Conservation (phyloP, 2,888 invertebrate species). For the Philhelius pedissequus region DNA sequence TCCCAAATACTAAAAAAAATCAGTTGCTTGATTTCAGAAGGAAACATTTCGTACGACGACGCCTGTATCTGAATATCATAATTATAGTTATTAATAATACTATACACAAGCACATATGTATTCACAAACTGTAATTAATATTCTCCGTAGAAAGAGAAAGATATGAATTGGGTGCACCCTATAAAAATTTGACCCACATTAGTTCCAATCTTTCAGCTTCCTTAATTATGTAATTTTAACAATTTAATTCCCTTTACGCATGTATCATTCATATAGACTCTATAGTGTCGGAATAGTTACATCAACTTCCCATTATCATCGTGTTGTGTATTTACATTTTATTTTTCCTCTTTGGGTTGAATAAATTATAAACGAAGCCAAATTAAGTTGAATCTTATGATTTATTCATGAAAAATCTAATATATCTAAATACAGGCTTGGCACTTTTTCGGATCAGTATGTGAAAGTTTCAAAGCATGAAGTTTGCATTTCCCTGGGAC, state of each 20-base stretch:
- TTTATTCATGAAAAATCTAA: background rate
- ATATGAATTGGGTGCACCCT: background rate
- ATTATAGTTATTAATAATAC: too few relatives aligned
- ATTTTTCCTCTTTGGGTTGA: background rate
- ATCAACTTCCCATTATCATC: background rate
- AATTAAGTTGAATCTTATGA: background rate
- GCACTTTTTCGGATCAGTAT: constrained; percentile 17
- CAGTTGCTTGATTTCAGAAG: too few relatives aligned
- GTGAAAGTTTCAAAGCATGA: constrained; percentile 25
- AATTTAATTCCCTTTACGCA: background rate
- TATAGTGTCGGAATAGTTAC: background rate
- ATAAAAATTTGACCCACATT: background rate
- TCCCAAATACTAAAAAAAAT: too few relatives aligned
- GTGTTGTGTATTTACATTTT: background rate
- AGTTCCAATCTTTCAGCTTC: background rate
- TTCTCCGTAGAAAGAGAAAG: background rate
- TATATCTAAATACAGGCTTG: background rate
- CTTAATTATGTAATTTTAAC: background rate
- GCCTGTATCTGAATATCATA: too few relatives aligned
- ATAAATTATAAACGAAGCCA: background rate
- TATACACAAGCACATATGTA: too few relatives aligned
- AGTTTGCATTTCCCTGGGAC: constrained; percentile 28
- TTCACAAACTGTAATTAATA: too few relatives aligned
- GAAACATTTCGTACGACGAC: too few relatives aligned
- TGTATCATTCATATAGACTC: background rate